A percentile compares a stretch with the other conserved stretches of the same genome.
Evolutionary conservation across 1,140 invertebrate species (phyloP).

Genomic region (Drosophila persimilis): DNA sequence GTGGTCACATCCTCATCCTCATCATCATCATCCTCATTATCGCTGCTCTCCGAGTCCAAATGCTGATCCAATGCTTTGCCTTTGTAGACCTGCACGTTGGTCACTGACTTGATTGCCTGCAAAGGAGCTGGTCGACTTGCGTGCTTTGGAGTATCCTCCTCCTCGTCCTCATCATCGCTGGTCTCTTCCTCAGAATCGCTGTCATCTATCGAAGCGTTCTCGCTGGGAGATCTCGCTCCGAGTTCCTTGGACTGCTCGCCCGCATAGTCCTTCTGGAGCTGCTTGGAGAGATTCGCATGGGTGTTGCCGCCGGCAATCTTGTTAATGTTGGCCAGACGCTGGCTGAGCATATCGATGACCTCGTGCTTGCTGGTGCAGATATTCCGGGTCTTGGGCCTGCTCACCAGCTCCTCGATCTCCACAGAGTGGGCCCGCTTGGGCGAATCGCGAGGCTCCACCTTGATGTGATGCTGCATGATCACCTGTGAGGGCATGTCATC

Average conservation of each 20-base stretch:
- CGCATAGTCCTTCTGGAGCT: conserved; percentile 72
- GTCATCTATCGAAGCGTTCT: conserved; percentile 63
- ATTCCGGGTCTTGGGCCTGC: conserved; percentile 45
- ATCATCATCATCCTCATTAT: conserved; percentile 47
- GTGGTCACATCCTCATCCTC: conserved; percentile 72
- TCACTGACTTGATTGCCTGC: conserved; percentile 84
- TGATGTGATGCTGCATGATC: conserved; percentile 75
- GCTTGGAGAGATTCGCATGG: conserved; percentile 64
- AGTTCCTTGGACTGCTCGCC: conserved; percentile 79
- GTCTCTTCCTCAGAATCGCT: conserved; percentile 44
- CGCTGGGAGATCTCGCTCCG: conserved; percentile 65
- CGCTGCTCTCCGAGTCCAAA: conserved; percentile 44
- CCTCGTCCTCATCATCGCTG: conserved; percentile 50
- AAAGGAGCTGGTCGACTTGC: conserved; percentile 50
- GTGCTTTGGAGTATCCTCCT: conserved; percentile 69
- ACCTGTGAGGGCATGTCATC: conserved; percentile 77
- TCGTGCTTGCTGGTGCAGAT: conserved; percentile 65
- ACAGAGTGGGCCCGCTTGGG: conserved; percentile 69
- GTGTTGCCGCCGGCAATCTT: conserved; percentile 62
- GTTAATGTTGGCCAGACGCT: conserved; percentile 66
- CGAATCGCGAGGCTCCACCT: conserved; percentile 59
- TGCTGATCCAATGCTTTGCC: conserved; percentile 29
- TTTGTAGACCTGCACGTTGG: conserved; percentile 84
- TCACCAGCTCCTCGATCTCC: conserved; percentile 68
- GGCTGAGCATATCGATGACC: conserved; percentile 71